phyloP scores from a whole-genome alignment of 2,888 invertebrate species.

The Melanotus villosus region DNA sequence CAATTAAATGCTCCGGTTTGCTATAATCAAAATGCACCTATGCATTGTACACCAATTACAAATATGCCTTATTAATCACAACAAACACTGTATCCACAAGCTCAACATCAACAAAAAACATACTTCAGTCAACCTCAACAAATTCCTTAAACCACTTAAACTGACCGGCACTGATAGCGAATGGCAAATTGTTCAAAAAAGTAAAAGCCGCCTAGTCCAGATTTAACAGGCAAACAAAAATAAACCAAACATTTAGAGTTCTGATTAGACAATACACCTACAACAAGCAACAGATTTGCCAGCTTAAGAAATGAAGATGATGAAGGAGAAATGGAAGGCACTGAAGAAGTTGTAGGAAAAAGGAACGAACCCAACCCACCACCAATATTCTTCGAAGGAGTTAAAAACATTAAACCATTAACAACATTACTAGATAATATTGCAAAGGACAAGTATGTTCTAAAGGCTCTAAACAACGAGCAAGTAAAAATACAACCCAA shows the following conservation, averaged over 20 bases:
- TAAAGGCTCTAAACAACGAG: conserved; percentile 13
- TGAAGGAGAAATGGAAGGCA: conserved; percentile 1
- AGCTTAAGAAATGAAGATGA: background rate
- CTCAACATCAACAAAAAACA: conserved; percentile 5
- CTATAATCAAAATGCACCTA: conserved; percentile 8
- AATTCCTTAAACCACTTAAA: conserved; percentile 1
- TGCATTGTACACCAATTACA: conserved; percentile 11
- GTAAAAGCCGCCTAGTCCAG: conserved; percentile 11
- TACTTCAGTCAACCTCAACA: conserved; percentile 9
- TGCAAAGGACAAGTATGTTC: conserved; percentile 16
- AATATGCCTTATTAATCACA: conserved; percentile 17
- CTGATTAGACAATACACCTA: background rate
- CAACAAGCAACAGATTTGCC: conserved; percentile 12
- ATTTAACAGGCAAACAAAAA: background rate
- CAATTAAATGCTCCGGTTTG: background rate
- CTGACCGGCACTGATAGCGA: conserved; percentile 5
- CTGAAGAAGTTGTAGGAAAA: background rate
- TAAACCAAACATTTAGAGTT: background rate
- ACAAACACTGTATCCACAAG: conserved; percentile 15
- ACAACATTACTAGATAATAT: conserved; percentile 16
- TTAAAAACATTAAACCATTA: conserved; percentile 18
- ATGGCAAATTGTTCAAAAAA: conserved; percentile 12
- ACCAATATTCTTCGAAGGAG: conserved; percentile 13
- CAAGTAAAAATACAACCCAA: too few species aligned
- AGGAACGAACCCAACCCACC: conserved; percentile 15